Percentiles rank a stretch among this genome's conserved stretches.
Evolutionary conservation across 2,888 invertebrate genomes (phyloP).

Genomic region (Matsumyia berberina): DNA sequence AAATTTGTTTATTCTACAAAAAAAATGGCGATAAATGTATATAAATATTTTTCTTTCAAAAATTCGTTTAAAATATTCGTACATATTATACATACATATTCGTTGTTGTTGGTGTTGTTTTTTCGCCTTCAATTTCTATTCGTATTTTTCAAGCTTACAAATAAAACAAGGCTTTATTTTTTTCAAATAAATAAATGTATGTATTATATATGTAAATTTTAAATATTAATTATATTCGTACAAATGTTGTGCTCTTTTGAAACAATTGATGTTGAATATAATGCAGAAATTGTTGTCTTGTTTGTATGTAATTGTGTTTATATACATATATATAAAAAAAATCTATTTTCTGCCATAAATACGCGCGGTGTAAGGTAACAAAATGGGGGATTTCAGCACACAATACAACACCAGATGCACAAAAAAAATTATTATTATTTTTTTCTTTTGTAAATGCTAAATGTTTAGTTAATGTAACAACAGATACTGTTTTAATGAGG

Average conservation of each 20-base stretch:
- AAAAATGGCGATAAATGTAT: background rate
- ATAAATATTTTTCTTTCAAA: background rate
- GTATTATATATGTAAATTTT: conserved; percentile 8
- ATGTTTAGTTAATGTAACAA: background rate
- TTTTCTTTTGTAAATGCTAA: conserved; percentile 15
- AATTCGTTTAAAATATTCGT: background rate
- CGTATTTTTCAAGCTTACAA: conserved; percentile 31
- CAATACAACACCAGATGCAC: conserved; percentile 65
- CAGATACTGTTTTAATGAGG: conserved; percentile 13
- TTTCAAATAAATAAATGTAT: conserved; percentile 12
- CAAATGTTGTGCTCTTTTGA: conserved; percentile 43
- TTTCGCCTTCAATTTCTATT: conserved; percentile 40
- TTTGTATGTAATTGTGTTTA: conserved; percentile 57
- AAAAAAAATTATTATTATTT: conserved; percentile 31
- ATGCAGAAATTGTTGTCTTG: conserved; percentile 50
- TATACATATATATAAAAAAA: conserved; percentile 17
- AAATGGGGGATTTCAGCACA: conserved; percentile 75
- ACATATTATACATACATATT: conserved; percentile 5
- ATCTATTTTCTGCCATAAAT: conserved; percentile 20
- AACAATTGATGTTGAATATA: conserved; percentile 64
- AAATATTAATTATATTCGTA: conserved; percentile 28
- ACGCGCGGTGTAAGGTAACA: conserved; percentile 58
- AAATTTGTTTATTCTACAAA: conserved; percentile 20
- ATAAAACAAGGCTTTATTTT: conserved; percentile 27
- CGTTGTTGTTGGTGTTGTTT: conserved; percentile 57